Conservation (phyloP, 2,888 invertebrate genomes). For the Cheilosia soror region DNA sequence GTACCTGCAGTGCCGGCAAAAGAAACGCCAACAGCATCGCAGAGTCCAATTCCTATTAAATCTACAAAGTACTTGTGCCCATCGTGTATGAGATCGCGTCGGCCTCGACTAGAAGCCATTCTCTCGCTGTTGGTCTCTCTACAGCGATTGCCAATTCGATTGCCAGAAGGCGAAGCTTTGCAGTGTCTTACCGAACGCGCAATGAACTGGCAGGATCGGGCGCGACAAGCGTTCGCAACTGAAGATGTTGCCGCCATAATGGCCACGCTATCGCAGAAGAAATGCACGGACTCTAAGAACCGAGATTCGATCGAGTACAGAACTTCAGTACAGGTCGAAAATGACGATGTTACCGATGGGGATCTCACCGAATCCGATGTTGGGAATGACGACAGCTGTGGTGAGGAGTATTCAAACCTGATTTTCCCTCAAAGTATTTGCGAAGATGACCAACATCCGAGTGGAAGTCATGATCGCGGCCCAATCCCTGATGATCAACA, state of each 20-base stretch:
- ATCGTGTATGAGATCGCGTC: slow-evolving; percentile 93
- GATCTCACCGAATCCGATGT: slow-evolving; percentile 59
- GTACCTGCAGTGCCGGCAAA: slow-evolving; percentile 79
- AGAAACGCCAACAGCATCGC: slow-evolving; percentile 8
- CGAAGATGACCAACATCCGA: slow-evolving; percentile 18
- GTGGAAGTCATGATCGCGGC: not conserved
- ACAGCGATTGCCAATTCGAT: slow-evolving; percentile 89
- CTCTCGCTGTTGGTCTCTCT: slow-evolving; percentile 90
- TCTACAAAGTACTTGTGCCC: slow-evolving; percentile 91
- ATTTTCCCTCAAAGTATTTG: slow-evolving; percentile 2
- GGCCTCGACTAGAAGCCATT: slow-evolving; percentile 93
- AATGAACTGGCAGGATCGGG: slow-evolving; percentile 97
- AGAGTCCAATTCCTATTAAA: not conserved
- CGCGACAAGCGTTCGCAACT: slow-evolving; percentile 88
- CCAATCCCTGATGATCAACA: not conserved
- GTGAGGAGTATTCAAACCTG: slow-evolving; percentile 35
- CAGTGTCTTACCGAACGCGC: slow-evolving; percentile 96
- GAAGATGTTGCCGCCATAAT: slow-evolving; percentile 88
- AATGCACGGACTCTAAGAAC: slow-evolving; percentile 1
- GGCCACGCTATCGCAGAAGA: slow-evolving; percentile 82
- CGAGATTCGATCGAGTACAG: not conserved
- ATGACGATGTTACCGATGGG: slow-evolving; percentile 40
- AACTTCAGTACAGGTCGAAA: not conserved
- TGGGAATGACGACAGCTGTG: slow-evolving; percentile 54
- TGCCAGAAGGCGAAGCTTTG: slow-evolving; percentile 97